Conservation (phyloP, 2,888 invertebrate species). For the Ichneumon xanthorius region DNA sequence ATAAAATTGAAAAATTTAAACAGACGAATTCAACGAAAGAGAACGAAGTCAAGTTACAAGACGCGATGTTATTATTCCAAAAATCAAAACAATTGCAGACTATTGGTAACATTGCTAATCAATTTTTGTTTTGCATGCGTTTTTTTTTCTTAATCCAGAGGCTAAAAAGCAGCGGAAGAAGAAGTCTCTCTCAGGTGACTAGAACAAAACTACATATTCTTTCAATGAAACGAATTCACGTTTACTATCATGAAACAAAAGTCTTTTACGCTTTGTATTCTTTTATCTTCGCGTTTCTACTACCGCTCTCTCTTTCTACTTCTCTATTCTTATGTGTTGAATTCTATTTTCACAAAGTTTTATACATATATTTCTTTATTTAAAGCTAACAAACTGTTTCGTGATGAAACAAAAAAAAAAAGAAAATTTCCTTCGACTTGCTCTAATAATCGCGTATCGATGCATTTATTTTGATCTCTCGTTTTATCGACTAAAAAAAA, state of each 20-base stretch:
- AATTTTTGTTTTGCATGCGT: conserved; percentile 84
- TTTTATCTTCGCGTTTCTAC: conserved; percentile 31
- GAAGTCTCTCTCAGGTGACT: conserved; percentile 95
- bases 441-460: conserved; percentile 37
- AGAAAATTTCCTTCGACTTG: conserved; percentile 36
- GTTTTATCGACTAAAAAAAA: conserved; percentile 42
- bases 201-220: conserved; percentile 76
- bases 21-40: conserved; percentile 48
- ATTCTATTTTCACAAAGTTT: conserved; percentile 43
- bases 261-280: conserved; percentile 28
- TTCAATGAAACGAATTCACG: conserved; percentile 53
- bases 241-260: conserved; percentile 19
- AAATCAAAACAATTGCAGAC: conserved; percentile 64
- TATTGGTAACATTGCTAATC: conserved; percentile 82
- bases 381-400: conserved; percentile 25
- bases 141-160: conserved; percentile 88
- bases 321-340: conserved; percentile 44
- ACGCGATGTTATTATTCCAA: conserved; percentile 41
- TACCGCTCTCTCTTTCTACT: conserved; percentile 2
- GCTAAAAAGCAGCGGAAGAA: conserved; percentile 98
- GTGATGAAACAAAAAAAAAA: conserved; percentile 40
- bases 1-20: conserved; percentile 42
- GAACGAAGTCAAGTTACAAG: conserved; percentile 27
- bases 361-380: conserved; percentile 43
- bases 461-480: conserved; percentile 23